These are phyloP conservation scores for Liparis tanakae DNA, from an alignment of 2,797 vertebrate genomes.

Conservation along the genomic window DNA sequence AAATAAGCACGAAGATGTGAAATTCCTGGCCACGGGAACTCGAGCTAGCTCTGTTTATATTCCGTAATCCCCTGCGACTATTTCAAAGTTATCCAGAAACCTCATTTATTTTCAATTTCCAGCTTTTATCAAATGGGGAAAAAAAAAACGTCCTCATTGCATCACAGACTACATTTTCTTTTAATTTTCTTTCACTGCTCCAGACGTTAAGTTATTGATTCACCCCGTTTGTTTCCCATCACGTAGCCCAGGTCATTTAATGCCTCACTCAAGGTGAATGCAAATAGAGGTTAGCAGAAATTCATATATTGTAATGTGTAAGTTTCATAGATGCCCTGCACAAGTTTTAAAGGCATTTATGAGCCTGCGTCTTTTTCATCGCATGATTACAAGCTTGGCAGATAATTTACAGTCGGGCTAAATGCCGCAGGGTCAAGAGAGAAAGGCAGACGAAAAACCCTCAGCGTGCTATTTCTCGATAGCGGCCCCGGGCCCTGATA, in stretches of 20 bases:
- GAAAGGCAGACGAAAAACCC: slow-evolving; percentile 68
- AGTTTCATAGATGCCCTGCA: slow-evolving; percentile 31
- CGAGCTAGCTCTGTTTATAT: slow-evolving; percentile 64
- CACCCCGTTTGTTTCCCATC: slow-evolving; percentile 7
- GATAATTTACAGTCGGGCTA: slow-evolving; percentile 52
- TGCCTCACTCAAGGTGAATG: background rate
- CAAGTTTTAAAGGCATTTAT: slow-evolving; percentile 17
- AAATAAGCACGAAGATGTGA: slow-evolving; percentile 78
- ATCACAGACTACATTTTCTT: slow-evolving; percentile 45
- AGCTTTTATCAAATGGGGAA: slow-evolving; percentile 40
- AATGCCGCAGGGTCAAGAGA: slow-evolving; percentile 56
- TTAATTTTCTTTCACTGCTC: slow-evolving; percentile 7
- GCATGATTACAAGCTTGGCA: slow-evolving; percentile 63
- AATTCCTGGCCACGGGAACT: slow-evolving; percentile 79
- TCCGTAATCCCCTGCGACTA: slow-evolving; percentile 64
- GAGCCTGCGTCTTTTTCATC: slow-evolving; percentile 40
- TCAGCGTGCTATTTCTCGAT: slow-evolving; percentile 74
- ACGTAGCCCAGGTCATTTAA: slow-evolving; percentile 1
- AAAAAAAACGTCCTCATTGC: slow-evolving; percentile 55
- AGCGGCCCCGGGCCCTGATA: slow-evolving; percentile 61
- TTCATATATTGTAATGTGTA: slow-evolving; percentile 16
- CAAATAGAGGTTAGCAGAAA: slow-evolving; percentile 5
- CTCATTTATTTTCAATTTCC: slow-evolving; percentile 53
- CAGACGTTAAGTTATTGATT: slow-evolving; percentile 31
- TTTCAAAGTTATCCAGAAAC: slow-evolving; percentile 71